Evolutionary conservation across 2,113 vertebrate genomes (phyloP), one percentile per base, ranked within the genome.

Genomic region (Edolisoma coerulescens): DNA sequence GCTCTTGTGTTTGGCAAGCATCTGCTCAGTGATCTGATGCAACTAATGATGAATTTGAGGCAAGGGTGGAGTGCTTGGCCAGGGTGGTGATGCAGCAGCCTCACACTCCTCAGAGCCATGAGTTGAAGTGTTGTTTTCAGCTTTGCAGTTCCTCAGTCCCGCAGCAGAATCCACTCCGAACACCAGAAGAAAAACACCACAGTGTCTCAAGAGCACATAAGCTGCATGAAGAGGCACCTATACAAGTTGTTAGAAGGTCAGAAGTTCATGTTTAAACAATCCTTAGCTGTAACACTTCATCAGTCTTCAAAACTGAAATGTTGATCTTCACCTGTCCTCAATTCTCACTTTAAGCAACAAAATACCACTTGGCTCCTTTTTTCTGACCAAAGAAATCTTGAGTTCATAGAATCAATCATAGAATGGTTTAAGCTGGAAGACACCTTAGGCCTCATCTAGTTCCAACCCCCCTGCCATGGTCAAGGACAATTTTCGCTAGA

Each of bases 81-180:
- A 59, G n/a, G 22, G 16, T 32, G 59, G 50, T 0, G 0, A 41
- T n/a, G 24, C 37, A 52, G 37, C 21, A 30, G 45, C 7, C 37
- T 39, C 42, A 26, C 7, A 21, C 17, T 79, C 28, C 20, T 69
- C 35, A 50, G 63, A 78, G 24, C 11, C 28, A 11, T 4, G 41
- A 3, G 2, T 1, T 78, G 28, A 67, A 78, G 17, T 24, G 33
- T 1, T 23, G 45, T 30, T 20, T 74, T 42, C 67, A 65, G 17
- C 35, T 79, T 71, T 42, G 47, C 45, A 70, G n/a, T 9, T 26
- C 37, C 49, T 79, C 17, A 67, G 52, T 65, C 47, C 24, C 0
- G 1, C 42, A 60, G 68, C 37, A 74, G 41, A 85, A 75, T 35
- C n/a, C 60, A 67, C 44, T 49, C 26, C 49, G 42, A 44, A 52